A percentile compares a stretch with the other conserved stretches of the same genome.
Evolutionary conservation across 1,140 invertebrate genomes (phyloP).

Genomic region (Physella acuta): DNA sequence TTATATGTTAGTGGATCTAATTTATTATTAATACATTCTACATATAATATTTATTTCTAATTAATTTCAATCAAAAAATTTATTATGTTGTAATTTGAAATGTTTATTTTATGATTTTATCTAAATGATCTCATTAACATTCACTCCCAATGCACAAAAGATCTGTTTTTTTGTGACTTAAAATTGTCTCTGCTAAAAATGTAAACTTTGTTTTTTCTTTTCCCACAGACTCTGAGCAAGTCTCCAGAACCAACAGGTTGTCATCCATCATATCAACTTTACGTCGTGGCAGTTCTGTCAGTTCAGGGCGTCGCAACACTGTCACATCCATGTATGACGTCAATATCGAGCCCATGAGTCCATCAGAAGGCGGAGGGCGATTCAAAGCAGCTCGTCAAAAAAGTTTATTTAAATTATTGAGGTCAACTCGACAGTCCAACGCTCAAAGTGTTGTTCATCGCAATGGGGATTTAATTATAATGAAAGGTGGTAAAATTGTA

Average conservation of each 20-base stretch:
- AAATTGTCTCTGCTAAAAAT: no score
- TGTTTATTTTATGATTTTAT: no score
- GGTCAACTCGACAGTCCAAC: constrained; percentile 39
- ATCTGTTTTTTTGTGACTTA: no score
- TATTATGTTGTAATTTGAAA: no score
- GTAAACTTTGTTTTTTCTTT: not conserved
- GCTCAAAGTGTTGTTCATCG: constrained; percentile 48
- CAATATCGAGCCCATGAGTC: not conserved
- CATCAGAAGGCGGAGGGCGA: not conserved
- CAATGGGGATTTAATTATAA: constrained; percentile 49
- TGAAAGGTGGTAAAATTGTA: constrained; percentile 54
- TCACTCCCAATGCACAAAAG: no score
- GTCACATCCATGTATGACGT: not conserved
- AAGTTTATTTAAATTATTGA: constrained; percentile 30
- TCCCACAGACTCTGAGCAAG: constrained; percentile 15
- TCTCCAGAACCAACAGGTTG: not conserved
- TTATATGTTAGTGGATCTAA: no score
- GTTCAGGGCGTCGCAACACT: not conserved
- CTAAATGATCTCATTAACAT: no score
- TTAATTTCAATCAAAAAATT: no score
- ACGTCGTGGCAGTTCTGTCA: constrained; percentile 8
- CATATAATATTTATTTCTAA: no score
- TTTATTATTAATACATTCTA: no score
- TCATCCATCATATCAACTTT: constrained; percentile 15
- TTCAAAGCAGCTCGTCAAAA: constrained; percentile 11